Base-by-base conservation (phyloP, 1,140 invertebrate genomes). In the Drosophila dunni region DNA sequence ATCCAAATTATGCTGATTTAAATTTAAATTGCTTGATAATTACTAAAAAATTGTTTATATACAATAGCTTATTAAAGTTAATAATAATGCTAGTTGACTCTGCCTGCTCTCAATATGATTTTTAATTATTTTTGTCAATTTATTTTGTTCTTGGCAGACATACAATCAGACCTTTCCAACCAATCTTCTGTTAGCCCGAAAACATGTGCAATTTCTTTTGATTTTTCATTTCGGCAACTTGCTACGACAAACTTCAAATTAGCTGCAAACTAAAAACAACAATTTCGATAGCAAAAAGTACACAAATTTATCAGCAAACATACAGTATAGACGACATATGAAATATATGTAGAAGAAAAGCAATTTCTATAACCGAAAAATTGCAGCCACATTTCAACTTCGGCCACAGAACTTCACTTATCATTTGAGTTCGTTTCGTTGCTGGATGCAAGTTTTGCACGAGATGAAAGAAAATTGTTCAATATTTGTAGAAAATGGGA, bases 221-320 rank as follows among this genome's bases (percentile, higher is more conserved):
- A 78, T 81, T 81, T 78, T 60, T 74, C 60, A 72, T 68, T 42
- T 44, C 42, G 42, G 10, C 40, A 73, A 58, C 45, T 61, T 44
- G 45, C 24, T 42, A 73, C 42, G 71, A 76, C 74, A 79, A 83
- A 81, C 82, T 82, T 83, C 48, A 76, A 82, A 82, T 82, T 83
- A 82, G 80, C 75, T 78, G 20, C 53, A 79, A 64, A 69, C 80
- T 60, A 60, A 79, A 75, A 78, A 66, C 64, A 67, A 60, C 64
- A 56, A 54, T 57, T 56, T 40, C 67, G 44, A 69, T 71, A 69
- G 33, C 46, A 56, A 58, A 54, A 83, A 65, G 54, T 61, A 46
- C 50, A 66, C 45, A 57, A 44, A 72, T 72, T 65, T 58, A 53
- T 53, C 53, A 62, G n/a, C 44, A 17, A 7, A 46, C 13, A 54